These are phyloP conservation scores for Rhingia rostrata DNA, from an alignment of 2,888 invertebrate genomes.

Conservation along the genomic window DNA sequence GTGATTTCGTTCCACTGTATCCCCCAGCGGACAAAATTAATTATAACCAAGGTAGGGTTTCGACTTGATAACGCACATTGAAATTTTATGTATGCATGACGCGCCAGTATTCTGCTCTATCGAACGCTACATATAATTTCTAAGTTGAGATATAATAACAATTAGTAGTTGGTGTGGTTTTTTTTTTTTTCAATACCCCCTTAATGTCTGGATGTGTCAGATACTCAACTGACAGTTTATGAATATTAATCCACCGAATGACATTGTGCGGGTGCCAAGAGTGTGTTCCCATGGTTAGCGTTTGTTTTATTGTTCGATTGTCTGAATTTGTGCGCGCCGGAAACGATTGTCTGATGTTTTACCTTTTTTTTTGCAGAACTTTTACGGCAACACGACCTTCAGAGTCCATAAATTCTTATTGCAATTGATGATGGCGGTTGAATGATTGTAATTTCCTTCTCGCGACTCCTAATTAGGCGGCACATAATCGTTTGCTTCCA, in stretches of 20 bases:
- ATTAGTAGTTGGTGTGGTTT: conserved; percentile 50
- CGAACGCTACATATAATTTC: conserved; percentile 59
- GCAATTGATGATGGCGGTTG: conserved; percentile 7
- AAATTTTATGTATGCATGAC: conserved; percentile 59
- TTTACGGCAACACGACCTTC: conserved; percentile 62
- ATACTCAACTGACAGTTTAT: conserved; percentile 43
- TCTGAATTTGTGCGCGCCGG: conserved; percentile 53
- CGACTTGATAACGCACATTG: conserved; percentile 5
- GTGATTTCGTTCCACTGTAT: not conserved
- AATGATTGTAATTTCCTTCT: conserved; percentile 50
- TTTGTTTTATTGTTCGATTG: not conserved
- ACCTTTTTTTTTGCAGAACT: conserved; percentile 14
- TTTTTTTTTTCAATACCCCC: conserved; percentile 29
- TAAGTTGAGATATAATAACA: conserved; percentile 53
- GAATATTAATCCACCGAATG: conserved; percentile 67
- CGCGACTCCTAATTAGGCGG: conserved; percentile 61
- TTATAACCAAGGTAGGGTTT: conserved; percentile 58
- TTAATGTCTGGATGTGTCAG: conserved; percentile 62
- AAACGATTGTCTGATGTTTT: conserved; percentile 47
- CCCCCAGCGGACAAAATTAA: conserved; percentile 48
- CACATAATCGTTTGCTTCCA: conserved; percentile 26
- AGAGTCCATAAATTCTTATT: conserved; percentile 53
- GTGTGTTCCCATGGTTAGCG: conserved; percentile 9
- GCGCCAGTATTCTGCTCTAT: conserved; percentile 24
- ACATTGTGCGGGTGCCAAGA: conserved; percentile 70